A percentile compares a stretch with the other conserved stretches of the same genome.
Conservation (phyloP, 2,888 invertebrate genomes). For the Helleia helle region DNA sequence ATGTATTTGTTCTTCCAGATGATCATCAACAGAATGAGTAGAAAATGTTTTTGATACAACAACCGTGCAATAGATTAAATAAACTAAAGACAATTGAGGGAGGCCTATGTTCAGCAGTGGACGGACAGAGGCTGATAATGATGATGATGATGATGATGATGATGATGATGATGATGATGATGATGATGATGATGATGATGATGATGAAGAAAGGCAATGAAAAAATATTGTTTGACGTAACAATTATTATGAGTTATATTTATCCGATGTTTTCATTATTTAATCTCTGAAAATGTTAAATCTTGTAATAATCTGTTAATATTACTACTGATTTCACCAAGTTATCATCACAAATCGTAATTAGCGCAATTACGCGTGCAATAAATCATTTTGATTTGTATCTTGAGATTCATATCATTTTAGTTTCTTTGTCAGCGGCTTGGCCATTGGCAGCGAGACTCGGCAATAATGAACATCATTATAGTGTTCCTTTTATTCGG, state of each 20-base stretch:
- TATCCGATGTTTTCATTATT: neutral
- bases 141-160: no score
- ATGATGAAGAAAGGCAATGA: no score
- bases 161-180: no score
- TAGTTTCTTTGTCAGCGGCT: neutral
- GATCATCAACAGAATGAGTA: no score
- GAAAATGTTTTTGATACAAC: no score
- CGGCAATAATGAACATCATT: neutral
- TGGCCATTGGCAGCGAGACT: neutral
- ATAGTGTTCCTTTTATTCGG: neutral
- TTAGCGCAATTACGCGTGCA: neutral
- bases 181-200: no score
- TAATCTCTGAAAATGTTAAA: neutral
- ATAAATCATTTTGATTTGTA: neutral
- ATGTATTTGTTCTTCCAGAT: no score
- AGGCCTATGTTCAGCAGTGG: no score
- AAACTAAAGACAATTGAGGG: no score
- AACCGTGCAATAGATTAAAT: no score
- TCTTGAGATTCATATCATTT: conserved; percentile 1
- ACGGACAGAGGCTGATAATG: no score
- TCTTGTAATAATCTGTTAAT: neutral
- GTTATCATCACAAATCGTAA: neutral
- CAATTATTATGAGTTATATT: neutral
- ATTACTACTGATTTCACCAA: neutral
- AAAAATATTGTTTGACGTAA: neutral